Conservation (phyloP, 2,888 invertebrate genomes). For the Stramonita haemastoma region DNA sequence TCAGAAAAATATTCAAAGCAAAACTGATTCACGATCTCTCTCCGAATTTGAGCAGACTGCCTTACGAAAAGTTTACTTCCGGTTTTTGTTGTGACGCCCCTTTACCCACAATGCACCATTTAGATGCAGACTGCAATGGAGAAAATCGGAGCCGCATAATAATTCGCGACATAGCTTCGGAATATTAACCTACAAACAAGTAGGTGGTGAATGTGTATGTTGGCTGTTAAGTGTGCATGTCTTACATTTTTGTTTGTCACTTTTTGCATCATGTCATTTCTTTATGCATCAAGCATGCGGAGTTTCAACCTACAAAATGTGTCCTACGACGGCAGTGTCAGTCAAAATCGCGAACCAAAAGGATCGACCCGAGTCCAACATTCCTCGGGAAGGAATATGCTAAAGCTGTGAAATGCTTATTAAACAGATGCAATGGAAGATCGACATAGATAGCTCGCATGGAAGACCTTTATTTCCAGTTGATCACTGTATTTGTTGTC, state of each 20-base stretch:
- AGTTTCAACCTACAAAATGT: not conserved
- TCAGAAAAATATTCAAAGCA: not conserved
- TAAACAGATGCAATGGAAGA: too few relatives aligned
- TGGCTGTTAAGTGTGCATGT: not conserved
- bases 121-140: constrained; percentile 38
- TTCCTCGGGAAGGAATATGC: not conserved
- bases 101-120: constrained; percentile 41
- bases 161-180: constrained; percentile 19
- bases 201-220: not conserved
- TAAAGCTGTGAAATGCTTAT: not conserved
- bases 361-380: not conserved
- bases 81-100: constrained; percentile 33
- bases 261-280: not conserved
- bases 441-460: too few relatives aligned
- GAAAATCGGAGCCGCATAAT: constrained; percentile 18
- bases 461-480: too few relatives aligned
- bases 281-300: not conserved
- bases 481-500: too few relatives aligned
- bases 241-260: not conserved
- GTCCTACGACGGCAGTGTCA: not conserved
- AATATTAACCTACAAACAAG: constrained; percentile 10
- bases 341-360: not conserved
- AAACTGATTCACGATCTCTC: not conserved
- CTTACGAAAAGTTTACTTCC: constrained; percentile 1
- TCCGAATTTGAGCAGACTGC: not conserved